phyloP scores from a whole-genome alignment of 2,113 vertebrate species.

The Aleadryas rufinucha region DNA sequence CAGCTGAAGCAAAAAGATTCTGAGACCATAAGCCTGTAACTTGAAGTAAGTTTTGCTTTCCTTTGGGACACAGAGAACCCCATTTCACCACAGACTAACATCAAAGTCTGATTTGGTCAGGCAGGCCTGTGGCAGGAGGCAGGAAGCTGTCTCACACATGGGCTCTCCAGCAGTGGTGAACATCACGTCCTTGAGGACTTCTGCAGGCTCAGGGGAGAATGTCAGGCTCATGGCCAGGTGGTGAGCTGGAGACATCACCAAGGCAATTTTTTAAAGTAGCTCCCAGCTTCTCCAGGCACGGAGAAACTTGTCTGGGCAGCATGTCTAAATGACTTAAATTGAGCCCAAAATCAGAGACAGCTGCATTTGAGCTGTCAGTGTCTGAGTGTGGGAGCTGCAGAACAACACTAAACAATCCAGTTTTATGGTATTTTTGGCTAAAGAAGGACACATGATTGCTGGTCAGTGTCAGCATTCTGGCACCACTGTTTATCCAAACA shows the following conservation, averaged over 20 bases:
- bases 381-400: not conserved
- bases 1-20: constrained; percentile 79
- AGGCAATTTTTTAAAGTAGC: not conserved
- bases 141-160: not conserved
- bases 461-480: not conserved
- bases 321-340: not conserved
- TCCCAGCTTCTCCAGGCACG: not conserved
- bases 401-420: not conserved
- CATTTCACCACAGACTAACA: not conserved
- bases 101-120: not conserved
- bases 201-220: not conserved
- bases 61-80: constrained; percentile 49
- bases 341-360: not conserved
- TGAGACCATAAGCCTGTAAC: constrained; percentile 53
- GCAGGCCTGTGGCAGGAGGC: not conserved
- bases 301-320: not conserved
- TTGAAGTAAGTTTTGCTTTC: constrained; percentile 49
- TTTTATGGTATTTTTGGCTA: not conserved
- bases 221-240: not conserved
- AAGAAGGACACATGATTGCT: not conserved
- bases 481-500: not conserved
- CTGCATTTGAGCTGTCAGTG: not conserved
- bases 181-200: not conserved
- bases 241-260: not conserved
- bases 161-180: not conserved